These are phyloP conservation scores for Caradrina clavipalpis DNA, from an alignment of 2,888 invertebrate genomes.

Conservation along the genomic window DNA sequence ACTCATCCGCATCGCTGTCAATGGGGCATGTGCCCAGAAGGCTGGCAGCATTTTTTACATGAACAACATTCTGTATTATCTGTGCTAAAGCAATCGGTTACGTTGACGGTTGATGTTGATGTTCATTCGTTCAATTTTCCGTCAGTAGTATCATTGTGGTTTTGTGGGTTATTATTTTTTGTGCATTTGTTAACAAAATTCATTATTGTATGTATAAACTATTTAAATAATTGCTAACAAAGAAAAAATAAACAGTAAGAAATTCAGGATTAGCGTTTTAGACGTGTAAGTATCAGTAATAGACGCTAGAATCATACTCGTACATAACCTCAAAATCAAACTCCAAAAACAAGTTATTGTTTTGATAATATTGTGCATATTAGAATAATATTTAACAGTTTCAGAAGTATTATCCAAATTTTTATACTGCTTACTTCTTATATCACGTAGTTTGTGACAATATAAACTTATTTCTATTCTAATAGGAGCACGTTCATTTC, in stretches of 20 bases:
- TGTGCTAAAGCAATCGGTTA: slow-evolving; percentile 1
- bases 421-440: neutral
- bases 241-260: neutral
- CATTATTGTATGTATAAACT: neutral
- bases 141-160: slow-evolving; percentile 1
- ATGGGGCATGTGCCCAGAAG: too few relatives aligned
- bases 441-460: too few relatives aligned
- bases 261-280: neutral
- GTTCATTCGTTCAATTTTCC: slow-evolving; percentile 36
- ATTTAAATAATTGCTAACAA: neutral
- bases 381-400: neutral
- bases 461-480: neutral
- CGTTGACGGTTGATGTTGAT: too few relatives aligned
- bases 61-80: slow-evolving; percentile 8
- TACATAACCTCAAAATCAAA: slow-evolving; percentile 55
- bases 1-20: too few relatives aligned
- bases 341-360: slow-evolving; percentile 7
- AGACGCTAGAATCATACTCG: neutral
- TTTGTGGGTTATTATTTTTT: neutral
- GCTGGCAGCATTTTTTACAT: too few relatives aligned
- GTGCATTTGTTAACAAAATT: neutral
- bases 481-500: slow-evolving; percentile 14
- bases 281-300: slow-evolving; percentile 9
- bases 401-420: neutral
- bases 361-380: neutral